Percentiles rank a stretch among this genome's conserved stretches.
These are phyloP conservation scores for Phaethornis superciliosus DNA, from an alignment of 2,113 vertebrate species.

Conservation along the genomic window DNA sequence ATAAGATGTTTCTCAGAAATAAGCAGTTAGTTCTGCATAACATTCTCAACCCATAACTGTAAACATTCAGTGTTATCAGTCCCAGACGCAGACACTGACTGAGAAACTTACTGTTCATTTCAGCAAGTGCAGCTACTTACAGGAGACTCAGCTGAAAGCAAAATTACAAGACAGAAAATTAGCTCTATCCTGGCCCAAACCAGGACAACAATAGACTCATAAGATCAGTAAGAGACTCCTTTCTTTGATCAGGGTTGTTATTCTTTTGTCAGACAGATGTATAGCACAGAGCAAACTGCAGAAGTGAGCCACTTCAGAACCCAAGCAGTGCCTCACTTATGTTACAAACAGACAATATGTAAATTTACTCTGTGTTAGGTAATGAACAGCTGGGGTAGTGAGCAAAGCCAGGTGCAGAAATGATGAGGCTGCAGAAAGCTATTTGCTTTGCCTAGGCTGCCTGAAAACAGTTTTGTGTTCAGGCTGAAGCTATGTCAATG, in stretches of 20 bases:
- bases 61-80: too few species aligned
- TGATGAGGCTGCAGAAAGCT: neutral
- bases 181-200: too few species aligned
- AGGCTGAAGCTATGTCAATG: neutral
- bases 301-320: neutral
- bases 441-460: neutral
- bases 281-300: neutral
- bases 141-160: too few species aligned
- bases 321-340: neutral
- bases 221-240: neutral
- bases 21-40: too few species aligned
- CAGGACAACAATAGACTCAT: neutral
- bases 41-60: too few species aligned
- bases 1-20: too few species aligned
- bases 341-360: neutral
- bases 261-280: conserved; percentile 3
- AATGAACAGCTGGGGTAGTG: neutral
- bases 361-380: neutral
- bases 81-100: too few species aligned
- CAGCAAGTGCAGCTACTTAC: too few species aligned
- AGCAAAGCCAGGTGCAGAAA: neutral
- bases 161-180: too few species aligned
- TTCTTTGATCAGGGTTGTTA: conserved; percentile 11
- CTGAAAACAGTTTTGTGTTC: neutral
- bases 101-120: too few species aligned